These are phyloP conservation scores for Trematomus loennbergii DNA, from an alignment of 2,113 vertebrate genomes.

Conservation along the genomic window DNA sequence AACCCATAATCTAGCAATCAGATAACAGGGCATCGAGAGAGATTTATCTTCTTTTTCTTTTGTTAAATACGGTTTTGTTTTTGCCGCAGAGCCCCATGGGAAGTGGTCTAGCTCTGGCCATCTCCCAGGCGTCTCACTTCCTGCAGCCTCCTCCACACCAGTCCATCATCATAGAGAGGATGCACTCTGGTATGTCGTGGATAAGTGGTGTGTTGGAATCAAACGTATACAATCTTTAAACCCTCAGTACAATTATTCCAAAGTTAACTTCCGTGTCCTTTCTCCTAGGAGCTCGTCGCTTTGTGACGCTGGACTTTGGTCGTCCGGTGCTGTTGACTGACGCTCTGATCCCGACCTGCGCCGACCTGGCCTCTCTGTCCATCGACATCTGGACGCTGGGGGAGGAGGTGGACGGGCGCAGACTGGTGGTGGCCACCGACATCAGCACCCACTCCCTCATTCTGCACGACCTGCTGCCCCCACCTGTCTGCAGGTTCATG, in stretches of 20 bases:
- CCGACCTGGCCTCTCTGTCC: constrained; percentile 96
- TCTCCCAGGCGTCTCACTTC: constrained; percentile 98
- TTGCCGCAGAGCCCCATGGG: constrained; percentile 90
- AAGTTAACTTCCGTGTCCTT: background rate
- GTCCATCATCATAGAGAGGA: constrained; percentile 99
- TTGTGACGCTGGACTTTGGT: constrained; percentile 97
- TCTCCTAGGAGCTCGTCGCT: constrained; percentile 92
- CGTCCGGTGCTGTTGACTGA: constrained; percentile 95
- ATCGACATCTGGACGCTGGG: constrained; percentile 99
- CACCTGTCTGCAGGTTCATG: constrained; percentile 98
- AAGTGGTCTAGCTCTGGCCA: constrained; percentile 94
- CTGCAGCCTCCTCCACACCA: constrained; percentile 99
- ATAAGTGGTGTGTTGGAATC: no score
- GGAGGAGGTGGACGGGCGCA: constrained; percentile 96
- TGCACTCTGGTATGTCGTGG: constrained; percentile 92
- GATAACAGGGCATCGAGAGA: no score
- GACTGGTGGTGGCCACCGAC: constrained; percentile 96
- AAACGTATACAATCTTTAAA: background rate
- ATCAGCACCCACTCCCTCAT: constrained; percentile 99
- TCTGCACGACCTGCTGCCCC: constrained; percentile 95
- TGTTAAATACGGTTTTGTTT: background rate
- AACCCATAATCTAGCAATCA: no score
- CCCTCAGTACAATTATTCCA: background rate
- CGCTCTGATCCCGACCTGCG: constrained; percentile 95
- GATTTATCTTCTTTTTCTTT: background rate